Evolutionary conservation across 2,888 invertebrate genomes (phyloP), one percentile per base, ranked within the genome.

Genomic region (Troides helena): DNA sequence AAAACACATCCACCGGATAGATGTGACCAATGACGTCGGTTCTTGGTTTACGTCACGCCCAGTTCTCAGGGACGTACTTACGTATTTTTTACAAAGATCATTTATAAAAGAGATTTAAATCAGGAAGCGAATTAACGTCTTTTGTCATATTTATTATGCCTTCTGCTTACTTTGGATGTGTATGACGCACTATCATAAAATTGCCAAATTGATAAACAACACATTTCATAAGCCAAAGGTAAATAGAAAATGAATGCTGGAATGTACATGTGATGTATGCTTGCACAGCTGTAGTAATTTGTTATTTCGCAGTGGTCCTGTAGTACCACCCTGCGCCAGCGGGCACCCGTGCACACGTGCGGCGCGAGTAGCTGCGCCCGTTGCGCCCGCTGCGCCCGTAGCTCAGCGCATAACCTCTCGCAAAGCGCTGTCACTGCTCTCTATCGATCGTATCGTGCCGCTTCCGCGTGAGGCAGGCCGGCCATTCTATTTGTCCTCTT

Each of bases 61-160:
- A 82, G 78, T 78, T 85, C 88, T 90, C 92, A 91, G 91, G 90
- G 90, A 85, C 91, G 90, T 81, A 90, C 82, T 90, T 81, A 81
- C 81, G 83, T 87, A 86, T 87, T 87, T 88, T 83, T 84, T 78
- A 81, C 81, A 77, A 79, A 76, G 79, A 75, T 65, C 79, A 81
- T 83, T 83, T 85, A 85, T 83, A 86, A 81, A 78, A 81, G 77
- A 76, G 77, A 81, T 74, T 75, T 71, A 71, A 79, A 71, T 73
- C 77, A 72, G 77, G 78, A 80, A 81, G 77, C 77, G 72, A 73
- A 76, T 76, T 57, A 71, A 58, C 71, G 62, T 65, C 57, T 58
- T 58, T 65, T 64, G 68, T 63, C 67, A 68, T 69, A n/a, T 69
- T 74, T 70, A 70, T 64, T 62, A 70, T 5, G 58, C 10, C 67